Evolutionary conservation across 2,888 invertebrate species (phyloP).

Genomic region (Coelogynopora nodosa): DNA sequence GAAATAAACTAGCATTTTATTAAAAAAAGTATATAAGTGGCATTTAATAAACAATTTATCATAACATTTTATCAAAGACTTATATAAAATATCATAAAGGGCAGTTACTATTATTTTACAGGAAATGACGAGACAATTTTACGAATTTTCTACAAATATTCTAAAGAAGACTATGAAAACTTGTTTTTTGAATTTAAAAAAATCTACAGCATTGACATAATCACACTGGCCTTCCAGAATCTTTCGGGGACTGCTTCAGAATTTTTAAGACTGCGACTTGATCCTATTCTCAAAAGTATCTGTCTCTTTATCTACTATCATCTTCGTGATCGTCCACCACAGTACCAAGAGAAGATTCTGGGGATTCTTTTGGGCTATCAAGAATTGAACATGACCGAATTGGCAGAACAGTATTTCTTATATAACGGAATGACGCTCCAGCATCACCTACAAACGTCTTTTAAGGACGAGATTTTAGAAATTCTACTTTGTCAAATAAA

Average conservation of each 20-base stretch:
- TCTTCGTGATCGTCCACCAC: slow-evolving; percentile 27
- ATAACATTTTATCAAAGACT: no score
- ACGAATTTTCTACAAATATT: neutral
- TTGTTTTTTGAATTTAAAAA: neutral
- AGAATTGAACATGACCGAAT: neutral
- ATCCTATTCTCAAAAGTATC: slow-evolving; percentile 13
- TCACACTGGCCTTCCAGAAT: slow-evolving; percentile 35
- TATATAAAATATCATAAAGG: no score
- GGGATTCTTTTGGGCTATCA: slow-evolving; percentile 35
- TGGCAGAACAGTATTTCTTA: neutral
- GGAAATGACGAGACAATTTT: neutral
- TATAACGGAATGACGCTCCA: neutral
- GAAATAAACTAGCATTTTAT: no score
- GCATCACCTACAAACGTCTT: slow-evolving; percentile 15
- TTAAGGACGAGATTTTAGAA: slow-evolving; percentile 33
- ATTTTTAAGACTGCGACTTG: slow-evolving; percentile 21
- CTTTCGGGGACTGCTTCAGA: slow-evolving; percentile 32
- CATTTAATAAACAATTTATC: no score
- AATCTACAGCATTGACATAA: slow-evolving; percentile 10
- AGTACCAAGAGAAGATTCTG: slow-evolving; percentile 31
- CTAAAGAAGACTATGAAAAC: neutral
- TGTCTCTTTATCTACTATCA: slow-evolving; percentile 35
- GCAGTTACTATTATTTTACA: neutral
- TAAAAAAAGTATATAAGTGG: no score
- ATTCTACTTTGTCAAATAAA: neutral